Base-by-base conservation (phyloP, 2,113 vertebrate genomes). In the Petaurus breviceps region DNA sequence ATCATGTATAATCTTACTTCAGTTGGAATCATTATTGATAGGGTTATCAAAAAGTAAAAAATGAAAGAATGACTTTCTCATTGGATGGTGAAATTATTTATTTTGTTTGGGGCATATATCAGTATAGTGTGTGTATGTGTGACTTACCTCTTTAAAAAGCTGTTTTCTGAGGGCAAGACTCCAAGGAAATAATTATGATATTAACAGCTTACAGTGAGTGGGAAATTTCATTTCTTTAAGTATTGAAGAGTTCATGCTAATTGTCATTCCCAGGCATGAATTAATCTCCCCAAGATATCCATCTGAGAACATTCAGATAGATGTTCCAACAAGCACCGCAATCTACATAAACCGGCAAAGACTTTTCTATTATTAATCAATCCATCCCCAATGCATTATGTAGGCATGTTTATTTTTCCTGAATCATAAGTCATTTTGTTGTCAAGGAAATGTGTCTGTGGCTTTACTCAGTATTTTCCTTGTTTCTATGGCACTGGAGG, bases 111-210 rank as follows among this genome's bases (percentile, higher is more conserved):
- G 24, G 49, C 53, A 16, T 84, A 51, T 54, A n/a, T 93, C 96
- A 91, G 57, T 94, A 94, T 2, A 6, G 51, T 51, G 49, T 57
- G 28, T 51, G 61, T 47, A 47, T 25, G 23, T 77, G 26, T 50
- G 51, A 46, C 90, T 94, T 95, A 89, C 50, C 96, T 95, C 89
- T 91, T 57, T 96, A 92, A 94, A 93, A 43, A 95, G 37, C 50
- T 92, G 50, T 89, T 49, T 97, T 97, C 96, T 97, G 92, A 97
- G 50, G 91, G 61, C 61, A n/a, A 46, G 92, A 23, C 46, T 97
- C 94, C 95, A 92, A 93, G 94, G 90, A 52, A 53, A 95, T 90
- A 96, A 96, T 96, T 92, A 96, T 90, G 68, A 96, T 96, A 95
- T 97, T 96, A 97, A 92, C 51, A 95, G 68, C 49, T 90, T 95